Percentiles rank a stretch among this genome's conserved stretches.
These are phyloP conservation scores for Pimpla rufipes DNA, from an alignment of 2,888 invertebrate species.

Conservation along the genomic window DNA sequence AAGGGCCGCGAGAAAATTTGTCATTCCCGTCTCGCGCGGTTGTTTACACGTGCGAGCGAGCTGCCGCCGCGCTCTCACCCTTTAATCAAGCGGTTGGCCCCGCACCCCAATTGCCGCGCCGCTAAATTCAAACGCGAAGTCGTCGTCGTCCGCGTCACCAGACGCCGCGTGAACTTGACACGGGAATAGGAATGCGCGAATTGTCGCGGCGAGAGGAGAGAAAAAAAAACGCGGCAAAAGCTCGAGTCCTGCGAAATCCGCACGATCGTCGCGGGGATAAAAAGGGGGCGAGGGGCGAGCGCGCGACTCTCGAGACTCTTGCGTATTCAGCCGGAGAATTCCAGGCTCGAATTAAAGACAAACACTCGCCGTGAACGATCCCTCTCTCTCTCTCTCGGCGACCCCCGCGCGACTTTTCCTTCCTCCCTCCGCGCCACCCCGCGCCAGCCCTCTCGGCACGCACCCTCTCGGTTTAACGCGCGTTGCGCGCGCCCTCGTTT, in stretches of 20 bases:
- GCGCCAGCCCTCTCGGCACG: neutral
- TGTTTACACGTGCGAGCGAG: constrained; percentile 65
- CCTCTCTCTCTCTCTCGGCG: constrained; percentile 24
- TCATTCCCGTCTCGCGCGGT: constrained; percentile 62
- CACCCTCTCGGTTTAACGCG: constrained; percentile 67
- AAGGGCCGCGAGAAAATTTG: constrained; percentile 48
- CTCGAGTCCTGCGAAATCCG: constrained; percentile 1
- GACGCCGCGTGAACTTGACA: constrained; percentile 8
- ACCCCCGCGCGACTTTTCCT: constrained; percentile 22
- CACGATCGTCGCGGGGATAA: neutral
- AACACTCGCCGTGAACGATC: constrained; percentile 56
- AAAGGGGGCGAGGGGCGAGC: neutral
- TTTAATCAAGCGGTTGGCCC: constrained; percentile 63
- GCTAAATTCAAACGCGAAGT: constrained; percentile 52
- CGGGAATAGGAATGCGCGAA: constrained; percentile 32
- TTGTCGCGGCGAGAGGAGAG: neutral
- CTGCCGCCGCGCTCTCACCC: no score
- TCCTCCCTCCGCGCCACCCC: neutral
- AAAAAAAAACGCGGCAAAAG: neutral
- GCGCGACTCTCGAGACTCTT: constrained; percentile 14
- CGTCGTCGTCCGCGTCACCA: constrained; percentile 36
- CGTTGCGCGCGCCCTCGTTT: constrained; percentile 68
- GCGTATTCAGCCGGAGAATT: constrained; percentile 25
- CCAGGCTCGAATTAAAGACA: constrained; percentile 52
- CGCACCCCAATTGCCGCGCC: neutral